phyloP scores from a whole-genome alignment of 2,888 invertebrate species.

The Drosophila longiperda region DNA sequence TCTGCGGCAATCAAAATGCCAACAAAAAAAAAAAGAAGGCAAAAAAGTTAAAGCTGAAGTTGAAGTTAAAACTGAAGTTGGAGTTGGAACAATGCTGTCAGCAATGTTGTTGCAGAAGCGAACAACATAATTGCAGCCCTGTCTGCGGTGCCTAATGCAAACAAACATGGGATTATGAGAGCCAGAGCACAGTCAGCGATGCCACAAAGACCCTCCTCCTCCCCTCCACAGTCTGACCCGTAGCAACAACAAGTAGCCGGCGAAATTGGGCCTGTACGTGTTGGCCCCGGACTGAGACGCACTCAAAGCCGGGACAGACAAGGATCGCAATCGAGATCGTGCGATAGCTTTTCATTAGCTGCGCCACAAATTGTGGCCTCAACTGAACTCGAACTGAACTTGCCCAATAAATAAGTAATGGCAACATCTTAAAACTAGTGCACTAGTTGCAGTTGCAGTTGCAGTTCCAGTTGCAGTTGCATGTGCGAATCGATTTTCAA shows the following conservation, averaged over 20 bases:
- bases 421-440: conserved; percentile 66
- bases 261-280: conserved; percentile 79
- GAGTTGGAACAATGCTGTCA: conserved; percentile 43
- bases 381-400: conserved; percentile 62
- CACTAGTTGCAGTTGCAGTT: conserved; percentile 30
- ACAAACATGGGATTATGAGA: conserved; percentile 80
- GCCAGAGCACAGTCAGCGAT: conserved; percentile 35
- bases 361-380: conserved; percentile 65
- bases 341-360: conserved; percentile 79
- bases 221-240: conserved; percentile 54
- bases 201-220: conserved; percentile 17
- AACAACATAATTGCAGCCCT: conserved; percentile 80
- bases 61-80: conserved; percentile 28
- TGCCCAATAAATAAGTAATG: conserved; percentile 41
- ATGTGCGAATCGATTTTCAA: conserved; percentile 78
- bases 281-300: conserved; percentile 67
- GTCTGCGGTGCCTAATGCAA: conserved; percentile 79
- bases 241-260: conserved; percentile 80
- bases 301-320: conserved; percentile 34
- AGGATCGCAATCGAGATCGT: conserved; percentile 59
- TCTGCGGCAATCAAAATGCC: conserved; percentile 80
- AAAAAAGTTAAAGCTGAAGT: conserved; percentile 17
- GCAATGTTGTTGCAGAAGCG: conserved; percentile 43
- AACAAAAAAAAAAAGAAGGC: conserved; percentile 17
- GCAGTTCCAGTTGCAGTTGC: conserved; percentile 18